Percentiles rank a stretch among this genome's conserved stretches.
These are phyloP conservation scores for Tuta absoluta DNA, from an alignment of 2,888 invertebrate species.

Conservation along the genomic window DNA sequence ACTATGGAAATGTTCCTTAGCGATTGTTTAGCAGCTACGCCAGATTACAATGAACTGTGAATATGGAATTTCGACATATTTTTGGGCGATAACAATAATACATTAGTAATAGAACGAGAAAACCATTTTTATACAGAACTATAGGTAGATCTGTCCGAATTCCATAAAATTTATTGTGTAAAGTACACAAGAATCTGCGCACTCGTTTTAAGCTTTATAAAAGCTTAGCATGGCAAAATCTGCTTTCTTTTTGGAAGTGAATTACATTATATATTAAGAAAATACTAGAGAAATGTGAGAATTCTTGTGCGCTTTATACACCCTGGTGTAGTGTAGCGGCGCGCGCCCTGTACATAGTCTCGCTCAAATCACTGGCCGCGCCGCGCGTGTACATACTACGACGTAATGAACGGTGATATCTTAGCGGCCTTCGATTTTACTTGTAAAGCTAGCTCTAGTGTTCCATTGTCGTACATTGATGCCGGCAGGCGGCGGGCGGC, in stretches of 20 bases:
- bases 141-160: constrained; percentile 16
- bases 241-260: no score
- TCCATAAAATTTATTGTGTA: constrained; percentile 19
- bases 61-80: constrained; percentile 25
- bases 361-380: constrained; percentile 42
- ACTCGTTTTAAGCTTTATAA: not conserved
- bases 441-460: constrained; percentile 79
- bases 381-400: constrained; percentile 66
- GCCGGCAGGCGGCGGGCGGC: constrained; percentile 34
- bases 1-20: constrained; percentile 29
- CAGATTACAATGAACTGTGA: constrained; percentile 18
- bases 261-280: not conserved
- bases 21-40: constrained; percentile 22
- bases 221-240: not conserved
- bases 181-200: constrained; percentile 3
- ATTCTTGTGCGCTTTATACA: constrained; percentile 23
- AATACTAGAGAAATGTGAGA: not conserved
- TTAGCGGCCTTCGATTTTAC: constrained; percentile 81
- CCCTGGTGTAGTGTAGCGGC: constrained; percentile 36
- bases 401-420: constrained; percentile 79
- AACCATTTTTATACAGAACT: constrained; percentile 2
- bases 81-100: not conserved
- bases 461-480: constrained; percentile 54
- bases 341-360: constrained; percentile 59
- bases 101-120: not conserved